Evolutionary conservation across 2,888 invertebrate species (phyloP).

Genomic region (Brachynemurus nebulosus): DNA sequence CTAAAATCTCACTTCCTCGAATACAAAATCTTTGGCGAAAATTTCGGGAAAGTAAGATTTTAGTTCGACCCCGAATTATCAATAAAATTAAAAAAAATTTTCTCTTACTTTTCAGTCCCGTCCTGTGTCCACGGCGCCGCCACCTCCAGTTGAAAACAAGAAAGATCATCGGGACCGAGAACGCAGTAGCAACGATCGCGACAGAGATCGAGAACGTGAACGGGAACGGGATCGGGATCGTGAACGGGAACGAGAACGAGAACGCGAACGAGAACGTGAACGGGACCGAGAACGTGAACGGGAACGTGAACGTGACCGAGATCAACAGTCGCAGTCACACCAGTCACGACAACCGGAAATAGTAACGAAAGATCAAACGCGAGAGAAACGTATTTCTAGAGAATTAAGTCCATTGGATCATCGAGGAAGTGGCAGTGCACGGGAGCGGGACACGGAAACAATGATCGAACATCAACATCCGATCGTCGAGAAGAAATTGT

Average conservation of each 20-base stretch:
- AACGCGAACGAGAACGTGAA: constrained; percentile 31
- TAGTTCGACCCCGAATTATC: too few relatives aligned
- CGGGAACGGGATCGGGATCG: constrained; percentile 21
- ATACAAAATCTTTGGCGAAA: too few relatives aligned
- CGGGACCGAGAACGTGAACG: constrained; percentile 23
- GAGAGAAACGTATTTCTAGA: constrained; percentile 28
- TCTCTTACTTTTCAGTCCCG: constrained; percentile 21
- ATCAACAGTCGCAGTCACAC: constrained; percentile 25
- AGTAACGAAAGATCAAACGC: constrained; percentile 28
- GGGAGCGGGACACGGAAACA: neutral
- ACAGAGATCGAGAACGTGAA: constrained; percentile 26
- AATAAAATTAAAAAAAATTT: neutral
- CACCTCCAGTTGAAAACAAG: constrained; percentile 27
- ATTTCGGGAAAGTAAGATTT: too few relatives aligned
- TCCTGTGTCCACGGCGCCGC: constrained; percentile 26
- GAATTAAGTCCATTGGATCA: constrained; percentile 37
- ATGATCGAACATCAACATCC: neutral
- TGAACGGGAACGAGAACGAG: constrained; percentile 25
- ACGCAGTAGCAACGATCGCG: constrained; percentile 30
- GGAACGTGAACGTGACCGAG: constrained; percentile 21
- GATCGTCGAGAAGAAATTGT: constrained; percentile 25
- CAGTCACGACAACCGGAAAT: constrained; percentile 22
- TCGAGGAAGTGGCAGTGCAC: constrained; percentile 30
- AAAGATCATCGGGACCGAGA: constrained; percentile 27
- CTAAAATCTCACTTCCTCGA: too few relatives aligned